phyloP scores from a whole-genome alignment of 2,888 invertebrate species.

The Bombylius discolor region DNA sequence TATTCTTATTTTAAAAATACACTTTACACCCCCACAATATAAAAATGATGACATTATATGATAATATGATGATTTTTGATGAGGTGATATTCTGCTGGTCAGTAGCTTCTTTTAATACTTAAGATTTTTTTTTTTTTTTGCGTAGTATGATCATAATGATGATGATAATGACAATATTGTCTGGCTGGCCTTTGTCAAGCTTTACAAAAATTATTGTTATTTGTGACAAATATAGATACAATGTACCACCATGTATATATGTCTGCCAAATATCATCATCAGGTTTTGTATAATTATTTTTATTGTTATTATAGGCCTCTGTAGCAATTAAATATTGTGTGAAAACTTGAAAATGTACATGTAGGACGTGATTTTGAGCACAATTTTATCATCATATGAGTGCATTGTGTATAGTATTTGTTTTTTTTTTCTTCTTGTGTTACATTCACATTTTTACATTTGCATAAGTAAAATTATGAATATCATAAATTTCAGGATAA shows the following conservation, averaged over 20 bases:
- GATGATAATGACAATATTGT: neutral
- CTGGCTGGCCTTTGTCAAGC: neutral
- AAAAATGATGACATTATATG: no score
- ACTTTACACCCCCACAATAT: no score
- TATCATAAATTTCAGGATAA: no score
- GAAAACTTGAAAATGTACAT: neutral
- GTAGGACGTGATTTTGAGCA: neutral
- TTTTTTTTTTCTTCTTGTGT: no score
- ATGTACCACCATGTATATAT: neutral
- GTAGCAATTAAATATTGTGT: neutral
- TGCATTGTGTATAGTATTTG: no score
- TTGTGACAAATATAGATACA: neutral
- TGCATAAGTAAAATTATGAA: no score
- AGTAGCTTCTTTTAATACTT: no score
- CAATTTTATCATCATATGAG: neutral
- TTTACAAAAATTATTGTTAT: neutral
- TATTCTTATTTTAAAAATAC: no score
- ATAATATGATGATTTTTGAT: no score
- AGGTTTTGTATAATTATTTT: neutral
- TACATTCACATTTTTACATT: no score
- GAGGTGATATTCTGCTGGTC: no score
- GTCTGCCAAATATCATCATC: neutral
- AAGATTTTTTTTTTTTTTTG: no score
- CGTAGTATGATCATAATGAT: neutral
- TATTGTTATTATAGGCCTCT: neutral